phyloP scores from a whole-genome alignment of 2,888 invertebrate species.

The Cyrtodaria siliqua region DNA sequence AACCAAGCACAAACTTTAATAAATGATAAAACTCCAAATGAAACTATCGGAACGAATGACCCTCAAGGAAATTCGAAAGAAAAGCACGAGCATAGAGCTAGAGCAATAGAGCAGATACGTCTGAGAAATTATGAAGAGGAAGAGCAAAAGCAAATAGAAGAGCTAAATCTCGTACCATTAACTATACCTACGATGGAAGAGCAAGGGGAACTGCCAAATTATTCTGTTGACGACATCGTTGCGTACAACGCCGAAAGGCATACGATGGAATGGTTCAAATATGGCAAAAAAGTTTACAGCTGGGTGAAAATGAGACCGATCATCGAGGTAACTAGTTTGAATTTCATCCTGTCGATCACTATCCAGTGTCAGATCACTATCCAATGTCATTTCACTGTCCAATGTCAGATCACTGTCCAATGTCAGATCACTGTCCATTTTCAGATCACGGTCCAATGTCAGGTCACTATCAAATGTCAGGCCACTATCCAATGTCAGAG shows the following conservation, averaged over 20 bases:
- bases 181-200: slow-evolving; percentile 24
- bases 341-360: too few relatives aligned
- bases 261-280: slow-evolving; percentile 57
- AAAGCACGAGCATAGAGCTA: neutral
- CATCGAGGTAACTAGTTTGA: slow-evolving; percentile 33
- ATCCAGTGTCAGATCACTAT: too few relatives aligned
- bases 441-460: too few relatives aligned
- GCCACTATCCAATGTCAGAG: too few relatives aligned
- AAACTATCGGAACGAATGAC: too few relatives aligned
- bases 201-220: slow-evolving; percentile 18
- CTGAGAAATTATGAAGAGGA: neutral
- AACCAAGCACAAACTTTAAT: too few relatives aligned
- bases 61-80: too few relatives aligned
- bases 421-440: too few relatives aligned
- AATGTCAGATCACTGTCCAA: too few relatives aligned
- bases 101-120: neutral
- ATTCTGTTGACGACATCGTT: slow-evolving; percentile 54
- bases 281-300: slow-evolving; percentile 63
- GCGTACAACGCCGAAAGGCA: slow-evolving; percentile 44
- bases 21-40: too few relatives aligned
- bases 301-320: slow-evolving; percentile 26
- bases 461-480: too few relatives aligned
- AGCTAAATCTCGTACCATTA: slow-evolving; percentile 7
- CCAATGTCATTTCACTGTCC: too few relatives aligned
- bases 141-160: slow-evolving; percentile 10